Conservation (phyloP, 2,888 invertebrate genomes). For the Exephanes ischioxanthus region DNA sequence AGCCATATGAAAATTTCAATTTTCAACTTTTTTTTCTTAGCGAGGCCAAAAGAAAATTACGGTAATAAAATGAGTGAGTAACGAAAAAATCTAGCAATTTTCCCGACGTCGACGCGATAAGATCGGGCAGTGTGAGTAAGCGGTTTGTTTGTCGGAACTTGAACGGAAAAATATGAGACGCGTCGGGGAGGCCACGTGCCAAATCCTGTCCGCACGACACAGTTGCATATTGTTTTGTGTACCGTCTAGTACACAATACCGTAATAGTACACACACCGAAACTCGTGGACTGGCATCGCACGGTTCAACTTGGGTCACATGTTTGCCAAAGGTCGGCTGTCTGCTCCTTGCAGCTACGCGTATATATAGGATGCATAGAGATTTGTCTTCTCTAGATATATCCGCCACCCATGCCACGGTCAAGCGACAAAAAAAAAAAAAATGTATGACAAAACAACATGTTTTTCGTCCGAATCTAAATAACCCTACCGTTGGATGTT, state of each 20-base stretch:
- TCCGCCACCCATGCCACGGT: constrained; percentile 11
- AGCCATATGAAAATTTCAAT: no score
- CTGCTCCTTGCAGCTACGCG: neutral
- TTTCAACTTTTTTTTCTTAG: neutral
- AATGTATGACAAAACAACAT: neutral
- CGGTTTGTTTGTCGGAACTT: constrained; percentile 12
- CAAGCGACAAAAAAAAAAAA: constrained; percentile 5
- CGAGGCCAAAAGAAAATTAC: neutral
- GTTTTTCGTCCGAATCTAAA: neutral
- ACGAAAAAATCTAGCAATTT: neutral
- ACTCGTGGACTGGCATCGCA: constrained; percentile 6
- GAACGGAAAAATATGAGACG: constrained; percentile 4
- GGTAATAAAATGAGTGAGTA: neutral
- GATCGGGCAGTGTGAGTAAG: neutral
- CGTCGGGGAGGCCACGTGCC: constrained; percentile 57
- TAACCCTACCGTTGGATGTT: neutral
- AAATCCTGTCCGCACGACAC: constrained; percentile 53
- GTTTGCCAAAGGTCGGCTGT: constrained; percentile 48
- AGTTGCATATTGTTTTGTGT: constrained; percentile 54
- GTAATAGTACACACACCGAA: neutral
- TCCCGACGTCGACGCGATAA: neutral
- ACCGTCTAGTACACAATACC: no score
- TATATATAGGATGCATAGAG: constrained; percentile 18
- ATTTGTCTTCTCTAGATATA: constrained; percentile 2
- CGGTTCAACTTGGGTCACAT: constrained; percentile 53